Conservation (phyloP, 2,113 vertebrate species). For the Pelvicachromis taeniatus region DNA sequence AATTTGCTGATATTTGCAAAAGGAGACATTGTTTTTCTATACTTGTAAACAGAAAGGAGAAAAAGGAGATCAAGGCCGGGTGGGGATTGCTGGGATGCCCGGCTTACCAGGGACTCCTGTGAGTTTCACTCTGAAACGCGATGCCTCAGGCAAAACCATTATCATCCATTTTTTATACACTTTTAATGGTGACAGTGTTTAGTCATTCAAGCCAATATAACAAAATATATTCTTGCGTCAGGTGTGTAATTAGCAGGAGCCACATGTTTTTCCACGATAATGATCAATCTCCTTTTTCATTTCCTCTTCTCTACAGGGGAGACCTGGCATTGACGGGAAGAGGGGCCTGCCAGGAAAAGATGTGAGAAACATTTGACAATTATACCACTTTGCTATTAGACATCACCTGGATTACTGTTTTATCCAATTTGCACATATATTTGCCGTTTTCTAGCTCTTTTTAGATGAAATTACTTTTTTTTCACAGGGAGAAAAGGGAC, state of each 20-base stretch:
- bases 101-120: conserved; percentile 78
- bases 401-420: neutral
- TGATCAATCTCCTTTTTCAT: neutral
- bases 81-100: conserved; percentile 75
- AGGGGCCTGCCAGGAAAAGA: conserved; percentile 72
- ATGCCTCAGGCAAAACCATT: neutral
- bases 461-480: neutral
- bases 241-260: neutral
- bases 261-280: neutral
- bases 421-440: neutral
- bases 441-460: neutral
- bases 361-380: conserved; percentile 47
- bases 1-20: neutral
- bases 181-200: neutral
- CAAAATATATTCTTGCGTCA: neutral
- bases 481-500: conserved; percentile 66
- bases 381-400: neutral
- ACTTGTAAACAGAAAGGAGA: conserved; percentile 61
- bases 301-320: conserved; percentile 60
- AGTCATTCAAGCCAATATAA: neutral
- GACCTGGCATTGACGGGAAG: conserved; percentile 75
- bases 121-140: conserved; percentile 23
- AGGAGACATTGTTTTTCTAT: neutral
- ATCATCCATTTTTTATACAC: neutral
- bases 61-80: conserved; percentile 72